A percentile compares a stretch with the other conserved stretches of the same genome.
phyloP scores from a whole-genome alignment of 2,113 vertebrate species.

The Ia io region DNA sequence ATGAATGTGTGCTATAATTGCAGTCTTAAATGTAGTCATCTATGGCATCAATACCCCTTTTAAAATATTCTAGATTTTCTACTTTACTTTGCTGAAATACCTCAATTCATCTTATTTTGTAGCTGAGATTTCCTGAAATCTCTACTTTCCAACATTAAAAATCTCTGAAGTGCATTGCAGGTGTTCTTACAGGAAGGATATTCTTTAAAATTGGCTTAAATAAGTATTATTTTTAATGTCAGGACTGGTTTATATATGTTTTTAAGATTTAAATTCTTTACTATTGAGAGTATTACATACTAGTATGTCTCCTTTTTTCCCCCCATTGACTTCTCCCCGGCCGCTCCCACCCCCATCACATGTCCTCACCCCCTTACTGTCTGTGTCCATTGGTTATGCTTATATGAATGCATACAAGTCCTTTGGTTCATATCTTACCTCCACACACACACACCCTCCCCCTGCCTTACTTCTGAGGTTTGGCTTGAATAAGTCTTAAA shows the following conservation, averaged over 20 bases:
- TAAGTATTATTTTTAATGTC: background rate
- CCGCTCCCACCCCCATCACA: too few relatives aligned
- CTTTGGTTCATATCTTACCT: too few relatives aligned
- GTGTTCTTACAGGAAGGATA: slow-evolving; percentile 15
- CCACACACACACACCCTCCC: too few relatives aligned
- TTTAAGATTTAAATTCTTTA: too few relatives aligned
- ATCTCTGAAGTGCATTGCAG: background rate
- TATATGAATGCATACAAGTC: too few relatives aligned
- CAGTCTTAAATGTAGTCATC: slow-evolving; percentile 35
- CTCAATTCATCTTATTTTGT: slow-evolving; percentile 24
- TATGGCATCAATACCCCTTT: slow-evolving; percentile 35
- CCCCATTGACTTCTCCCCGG: too few relatives aligned
- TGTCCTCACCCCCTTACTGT: too few relatives aligned
- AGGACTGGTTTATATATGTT: too few relatives aligned
- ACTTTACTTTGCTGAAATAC: slow-evolving; percentile 39
- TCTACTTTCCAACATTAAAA: slow-evolving; percentile 3
- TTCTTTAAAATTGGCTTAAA: slow-evolving; percentile 10
- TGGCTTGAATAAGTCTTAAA: background rate
- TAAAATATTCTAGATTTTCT: slow-evolving; percentile 46
- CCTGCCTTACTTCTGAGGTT: background rate
- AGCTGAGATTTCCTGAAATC: slow-evolving; percentile 53
- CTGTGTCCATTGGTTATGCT: too few relatives aligned
- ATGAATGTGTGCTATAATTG: slow-evolving; percentile 39
- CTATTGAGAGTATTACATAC: too few relatives aligned
- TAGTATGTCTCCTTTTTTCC: too few relatives aligned